Evolutionary conservation across 2,888 invertebrate species (phyloP), one percentile per base, ranked within the genome.

Genomic region (Ganaspis brasiliensis): DNA sequence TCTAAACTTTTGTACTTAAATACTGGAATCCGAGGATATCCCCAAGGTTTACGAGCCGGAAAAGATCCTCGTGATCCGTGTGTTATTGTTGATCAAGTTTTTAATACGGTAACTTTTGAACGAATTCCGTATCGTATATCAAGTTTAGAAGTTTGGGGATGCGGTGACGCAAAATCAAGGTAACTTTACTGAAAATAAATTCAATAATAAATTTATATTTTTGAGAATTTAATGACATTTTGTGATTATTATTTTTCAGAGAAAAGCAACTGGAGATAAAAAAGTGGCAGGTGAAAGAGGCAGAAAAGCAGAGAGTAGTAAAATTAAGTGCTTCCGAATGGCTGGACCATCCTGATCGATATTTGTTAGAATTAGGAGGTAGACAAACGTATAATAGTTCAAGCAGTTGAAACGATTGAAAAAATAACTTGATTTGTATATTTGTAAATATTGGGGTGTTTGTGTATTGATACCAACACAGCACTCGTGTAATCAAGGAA

Each of bases 311-410:
- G 86, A 93, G 96, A 73, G 94, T 95, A 88, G 97, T 98, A 9
- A 98, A 98, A 90, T 91, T 98, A 78, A 96, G 96, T 16, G 95
- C 97, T 0, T 95, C 96, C 21, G 98, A 98, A 90, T 99, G 98
- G 98, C 94, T 97, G 89, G 98, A 98, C 89, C 98, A 98, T 92
- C 98, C 98, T 0, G 98, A 99, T 93, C 94, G 98, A 76, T 97
- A 98, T 90, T 93, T 98, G 71, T 92, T 98, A 79, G 97, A 98
- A 91, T 92, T 98, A 88, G 98, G 97, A 1, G 98, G 98, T 14
- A 93, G 97, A 31, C 95, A 95, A 74, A 95, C 96, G 87, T 97
- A 97, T 91, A 95, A 96, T 91, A 95, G 94, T 91, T 94, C 94
- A 3, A 93, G 94, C 87, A 94, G 80, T 72, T 85, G 79, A 79